These are phyloP conservation scores for Drosophila lutescens DNA, from an alignment of 2,888 invertebrate genomes.

Conservation along the genomic window DNA sequence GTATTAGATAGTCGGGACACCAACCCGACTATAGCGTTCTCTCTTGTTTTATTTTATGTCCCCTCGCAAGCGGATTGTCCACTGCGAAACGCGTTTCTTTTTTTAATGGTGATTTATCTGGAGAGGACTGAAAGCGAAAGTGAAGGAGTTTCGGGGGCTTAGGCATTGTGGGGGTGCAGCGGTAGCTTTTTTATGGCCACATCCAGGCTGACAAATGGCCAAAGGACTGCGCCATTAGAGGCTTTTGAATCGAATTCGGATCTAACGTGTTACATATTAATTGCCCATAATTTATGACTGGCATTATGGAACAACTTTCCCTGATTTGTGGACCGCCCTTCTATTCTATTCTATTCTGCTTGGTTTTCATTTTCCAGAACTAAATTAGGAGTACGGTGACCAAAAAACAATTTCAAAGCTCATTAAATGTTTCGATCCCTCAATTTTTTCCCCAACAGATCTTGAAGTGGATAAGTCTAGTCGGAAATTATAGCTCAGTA, in stretches of 20 bases:
- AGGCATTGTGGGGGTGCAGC: slow-evolving; percentile 14
- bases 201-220: slow-evolving; percentile 82
- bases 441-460: slow-evolving; percentile 8
- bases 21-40: too few relatives aligned
- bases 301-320: slow-evolving; percentile 55
- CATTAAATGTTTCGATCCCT: slow-evolving; percentile 55
- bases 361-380: slow-evolving; percentile 47
- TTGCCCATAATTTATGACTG: slow-evolving; percentile 74
- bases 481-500: slow-evolving; percentile 15
- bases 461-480: slow-evolving; percentile 25
- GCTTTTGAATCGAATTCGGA: slow-evolving; percentile 38
- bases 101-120: slow-evolving; percentile 78
- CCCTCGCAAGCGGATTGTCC: slow-evolving; percentile 24
- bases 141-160: slow-evolving; percentile 30
- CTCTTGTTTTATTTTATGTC: slow-evolving; percentile 84
- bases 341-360: slow-evolving; percentile 30
- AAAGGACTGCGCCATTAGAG: slow-evolving; percentile 41
- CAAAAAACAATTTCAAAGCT: slow-evolving; percentile 73
- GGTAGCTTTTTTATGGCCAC: slow-evolving; percentile 70
- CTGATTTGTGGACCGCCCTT: slow-evolving; percentile 24
- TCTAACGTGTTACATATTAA: slow-evolving; percentile 79
- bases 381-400: slow-evolving; percentile 57
- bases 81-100: slow-evolving; percentile 57
- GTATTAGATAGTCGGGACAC: too few relatives aligned
- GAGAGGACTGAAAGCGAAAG: slow-evolving; percentile 9